Evolutionary conservation across 1,140 invertebrate species (phyloP).

Genomic region (Lepidurus packardi): DNA sequence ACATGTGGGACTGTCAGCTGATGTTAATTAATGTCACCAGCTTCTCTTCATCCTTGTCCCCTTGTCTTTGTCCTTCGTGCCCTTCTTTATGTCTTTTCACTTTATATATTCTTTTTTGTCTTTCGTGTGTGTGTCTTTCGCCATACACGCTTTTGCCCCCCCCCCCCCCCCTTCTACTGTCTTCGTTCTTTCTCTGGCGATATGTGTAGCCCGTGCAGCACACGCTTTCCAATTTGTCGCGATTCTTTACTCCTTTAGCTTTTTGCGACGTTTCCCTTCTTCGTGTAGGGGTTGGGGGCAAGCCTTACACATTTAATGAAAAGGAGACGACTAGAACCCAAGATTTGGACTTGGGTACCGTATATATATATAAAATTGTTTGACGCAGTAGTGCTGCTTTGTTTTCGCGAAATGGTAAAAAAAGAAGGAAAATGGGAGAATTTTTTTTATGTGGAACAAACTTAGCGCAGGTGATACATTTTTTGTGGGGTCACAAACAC

Average conservation of each 20-base stretch:
- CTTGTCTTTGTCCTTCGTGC: not conserved
- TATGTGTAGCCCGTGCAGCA: not conserved
- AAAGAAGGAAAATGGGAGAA: too few relatives aligned
- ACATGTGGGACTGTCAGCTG: conserved; percentile 20
- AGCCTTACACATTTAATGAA: not conserved
- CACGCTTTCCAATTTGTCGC: not conserved
- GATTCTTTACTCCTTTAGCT: not conserved
- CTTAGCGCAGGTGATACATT: too few relatives aligned
- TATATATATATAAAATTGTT: not conserved
- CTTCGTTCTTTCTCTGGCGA: not conserved
- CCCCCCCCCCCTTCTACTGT: not conserved
- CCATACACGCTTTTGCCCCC: not conserved
- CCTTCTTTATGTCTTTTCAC: not conserved
- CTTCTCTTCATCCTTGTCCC: not conserved
- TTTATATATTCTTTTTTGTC: too few relatives aligned
- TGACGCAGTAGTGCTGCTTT: too few relatives aligned
- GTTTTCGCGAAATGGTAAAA: too few relatives aligned
- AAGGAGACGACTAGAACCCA: not conserved
- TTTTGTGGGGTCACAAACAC: too few relatives aligned
- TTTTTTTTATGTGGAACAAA: too few relatives aligned
- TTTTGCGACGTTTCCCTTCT: too few relatives aligned
- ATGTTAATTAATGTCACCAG: conserved; percentile 22
- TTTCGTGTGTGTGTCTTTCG: not conserved
- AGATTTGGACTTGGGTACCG: not conserved
- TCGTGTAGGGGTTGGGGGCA: too few relatives aligned